Evolutionary conservation across 2,113 vertebrate species (phyloP).

Genomic region (Loxodonta africana): DNA sequence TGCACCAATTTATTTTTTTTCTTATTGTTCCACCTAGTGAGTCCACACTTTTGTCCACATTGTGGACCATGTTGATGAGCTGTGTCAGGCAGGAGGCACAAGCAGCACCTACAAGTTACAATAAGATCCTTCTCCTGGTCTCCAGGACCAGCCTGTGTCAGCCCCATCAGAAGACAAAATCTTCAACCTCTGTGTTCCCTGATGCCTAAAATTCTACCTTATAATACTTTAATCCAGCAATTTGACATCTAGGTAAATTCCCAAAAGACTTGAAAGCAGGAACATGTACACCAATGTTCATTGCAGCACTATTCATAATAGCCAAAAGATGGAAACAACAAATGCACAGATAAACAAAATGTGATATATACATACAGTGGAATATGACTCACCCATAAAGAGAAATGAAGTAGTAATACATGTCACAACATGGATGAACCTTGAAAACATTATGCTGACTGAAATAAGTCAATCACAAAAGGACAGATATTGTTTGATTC

Average conservation of each 20-base stretch:
- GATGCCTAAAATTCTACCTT: not conserved
- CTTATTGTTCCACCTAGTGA: not conserved
- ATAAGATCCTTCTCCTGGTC: not conserved
- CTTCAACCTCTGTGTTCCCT: not conserved
- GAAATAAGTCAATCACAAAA: not conserved
- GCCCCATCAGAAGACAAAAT: not conserved
- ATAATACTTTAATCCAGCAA: not conserved
- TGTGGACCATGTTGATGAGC: rapidly evolving
- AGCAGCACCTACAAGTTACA: not conserved
- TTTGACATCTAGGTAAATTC: not conserved
- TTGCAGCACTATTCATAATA: not conserved
- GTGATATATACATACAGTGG: not conserved
- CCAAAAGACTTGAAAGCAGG: not conserved
- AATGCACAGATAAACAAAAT: not conserved
- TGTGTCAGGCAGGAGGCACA: not conserved
- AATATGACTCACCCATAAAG: not conserved
- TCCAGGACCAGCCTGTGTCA: not conserved
- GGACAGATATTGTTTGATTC: not conserved
- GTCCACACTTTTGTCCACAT: not conserved
- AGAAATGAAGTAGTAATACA: not conserved
- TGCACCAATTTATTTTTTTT: not conserved
- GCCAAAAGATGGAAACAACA: not conserved
- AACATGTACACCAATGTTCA: not conserved
- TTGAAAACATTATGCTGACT: not conserved
- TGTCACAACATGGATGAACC: not conserved